Evolutionary conservation across 2,888 invertebrate species (phyloP).

Genomic region (Chelonus formosanus): DNA sequence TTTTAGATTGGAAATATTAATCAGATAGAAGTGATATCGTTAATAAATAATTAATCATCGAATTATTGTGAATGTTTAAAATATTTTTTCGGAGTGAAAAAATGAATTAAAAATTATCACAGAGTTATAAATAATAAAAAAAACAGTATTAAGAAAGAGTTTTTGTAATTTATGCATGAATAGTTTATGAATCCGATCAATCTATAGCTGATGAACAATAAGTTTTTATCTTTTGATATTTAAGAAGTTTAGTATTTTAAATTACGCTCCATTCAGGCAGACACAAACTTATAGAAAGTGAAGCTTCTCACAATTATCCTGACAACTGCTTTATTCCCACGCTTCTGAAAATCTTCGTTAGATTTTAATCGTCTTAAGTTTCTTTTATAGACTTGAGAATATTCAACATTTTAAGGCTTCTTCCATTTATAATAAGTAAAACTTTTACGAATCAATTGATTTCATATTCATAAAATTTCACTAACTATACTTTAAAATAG

Average conservation of each 20-base stretch:
- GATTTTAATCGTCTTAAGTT: constrained; percentile 28
- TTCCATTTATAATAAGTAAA: constrained; percentile 6
- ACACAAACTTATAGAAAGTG: constrained; percentile 27
- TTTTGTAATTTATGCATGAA: neutral
- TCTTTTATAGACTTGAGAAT: constrained; percentile 10
- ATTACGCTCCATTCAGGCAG: neutral
- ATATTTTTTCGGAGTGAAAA: too few relatives aligned
- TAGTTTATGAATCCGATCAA: constrained; percentile 3
- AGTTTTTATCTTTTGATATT: neutral
- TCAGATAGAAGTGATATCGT: too few relatives aligned
- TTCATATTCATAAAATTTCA: constrained; percentile 12
- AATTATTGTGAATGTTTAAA: too few relatives aligned
- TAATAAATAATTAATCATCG: too few relatives aligned
- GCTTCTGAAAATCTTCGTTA: constrained; percentile 23
- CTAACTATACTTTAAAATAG: constrained; percentile 9
- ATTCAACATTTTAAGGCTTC: constrained; percentile 13
- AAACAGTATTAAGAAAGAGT: too few relatives aligned
- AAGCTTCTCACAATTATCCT: constrained; percentile 30
- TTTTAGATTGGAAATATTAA: too few relatives aligned
- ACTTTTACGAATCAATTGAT: constrained; percentile 6
- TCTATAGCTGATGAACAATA: neutral
- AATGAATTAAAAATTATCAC: too few relatives aligned
- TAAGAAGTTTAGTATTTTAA: constrained; percentile 3
- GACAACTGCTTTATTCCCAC: constrained; percentile 30
- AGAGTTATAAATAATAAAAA: too few relatives aligned